Evolutionary conservation across 2,888 invertebrate species (phyloP), one percentile per base, ranked within the genome.

Genomic region (Ophion ellenae): DNA sequence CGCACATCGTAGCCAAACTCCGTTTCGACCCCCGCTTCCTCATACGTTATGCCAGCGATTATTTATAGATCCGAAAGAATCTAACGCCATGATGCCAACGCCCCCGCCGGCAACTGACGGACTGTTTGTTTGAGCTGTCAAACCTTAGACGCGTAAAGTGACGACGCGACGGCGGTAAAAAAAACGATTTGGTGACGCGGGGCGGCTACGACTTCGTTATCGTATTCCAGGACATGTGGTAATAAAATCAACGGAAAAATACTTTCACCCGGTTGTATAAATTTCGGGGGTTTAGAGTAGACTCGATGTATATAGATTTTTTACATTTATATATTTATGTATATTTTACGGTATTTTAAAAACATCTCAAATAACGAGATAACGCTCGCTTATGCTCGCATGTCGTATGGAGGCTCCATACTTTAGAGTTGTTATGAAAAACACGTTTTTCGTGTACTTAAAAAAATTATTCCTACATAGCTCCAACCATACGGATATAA

Each of bases 41-140:
- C 17, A 61, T n/a, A 63, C 11, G 24, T 6, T 36, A 5, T n/a
- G 10, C 45, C 61, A 24, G 14, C 20, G 63, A 79, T 74, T 81
- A 81, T 81, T 81, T 81, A 74, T 81, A 74, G 74, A 63, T 66
- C 17, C 24, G 36, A 36, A 69, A 63, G 32, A 64, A 75, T 66
- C 69, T 45, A 66, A 63, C 20, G 71, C 69, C 64, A 63, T 75
- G 61, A 59, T 71, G 76, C 66, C 1, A 53, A 53, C 80, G 81
- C 64, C 83, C 14, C 69, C 67, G 28, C 73, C 73, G 84, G 86
- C 74, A 84, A 77, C 81, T 88, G 92, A 92, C 90, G 88, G 87
- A 77, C 67, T 89, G 93, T 93, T 93, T 93, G 90, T 93, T 93
- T 93, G 90, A 90, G 83, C 91, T 91, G 93, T 92, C 92, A 83